Evolutionary conservation across 1,140 invertebrate species (phyloP), one percentile per base, ranked within the genome.

Genomic region (Caenorhabditis brenneri): DNA sequence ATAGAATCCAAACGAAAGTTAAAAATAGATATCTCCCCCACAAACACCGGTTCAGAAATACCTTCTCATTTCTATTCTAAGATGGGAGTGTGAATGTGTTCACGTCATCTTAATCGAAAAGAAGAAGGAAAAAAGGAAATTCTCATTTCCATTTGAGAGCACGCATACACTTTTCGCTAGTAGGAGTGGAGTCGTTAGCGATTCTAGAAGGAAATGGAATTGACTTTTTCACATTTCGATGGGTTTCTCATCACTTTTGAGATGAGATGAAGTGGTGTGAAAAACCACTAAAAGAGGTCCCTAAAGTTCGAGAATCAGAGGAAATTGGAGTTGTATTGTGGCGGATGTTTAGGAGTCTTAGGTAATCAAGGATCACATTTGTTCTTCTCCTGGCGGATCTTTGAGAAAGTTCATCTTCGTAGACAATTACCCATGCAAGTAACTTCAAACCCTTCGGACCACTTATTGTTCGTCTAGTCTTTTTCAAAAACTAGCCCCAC

Each of bases 151-250:
- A 55, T 55, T 55, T 55, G 22, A 27, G n/a, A n/a, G n/a, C n/a
- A n/a, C n/a, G 53, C 53, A 55, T 24, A 24, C 53, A 55, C 53
- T 55, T 29, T 55, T 55, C 27, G 53, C 24, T 55, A 24, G 53
- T 27, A n/a, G 33, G 15, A 36, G 4, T 33, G 31, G 31, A 65
- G 33, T 39, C 29, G 58, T 39, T 65, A 36, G n/a, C 58, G 31
- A 65, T 39, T 65, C 58, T 36, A 65, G 58, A 65, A 33, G 55
- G 29, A 58, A 58, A 58, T 65, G 58, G n/a, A 39, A 65, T 36
- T 65, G 58, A 36, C 58, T 65, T 65, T 36, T 36, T 42, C 39
- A n/a, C n/a, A n/a, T n/a, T n/a, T n/a, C n/a, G n/a, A n/a, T n/a
- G n/a, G n/a, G n/a, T 42, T 42, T 42, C 12, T 12, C 5, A 6